phyloP scores from a whole-genome alignment of 2,888 invertebrate species.

The Alsophila aescularia region DNA sequence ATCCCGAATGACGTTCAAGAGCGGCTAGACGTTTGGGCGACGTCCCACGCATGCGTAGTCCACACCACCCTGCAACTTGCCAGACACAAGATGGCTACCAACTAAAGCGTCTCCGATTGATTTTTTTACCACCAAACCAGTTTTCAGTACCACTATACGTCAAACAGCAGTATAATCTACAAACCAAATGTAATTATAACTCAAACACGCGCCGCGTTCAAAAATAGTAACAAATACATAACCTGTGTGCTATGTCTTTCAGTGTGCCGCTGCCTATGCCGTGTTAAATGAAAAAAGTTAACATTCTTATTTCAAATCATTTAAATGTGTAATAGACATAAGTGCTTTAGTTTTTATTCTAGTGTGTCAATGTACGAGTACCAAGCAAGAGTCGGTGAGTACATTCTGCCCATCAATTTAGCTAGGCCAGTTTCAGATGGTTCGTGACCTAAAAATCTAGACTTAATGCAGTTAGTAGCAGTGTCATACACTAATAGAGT shows the following conservation, averaged over 20 bases:
- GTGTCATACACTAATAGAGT: slow-evolving; percentile 33
- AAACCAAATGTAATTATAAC: slow-evolving; percentile 26
- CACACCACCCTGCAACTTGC: slow-evolving; percentile 53
- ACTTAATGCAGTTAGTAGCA: slow-evolving; percentile 69
- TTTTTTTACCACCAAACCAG: slow-evolving; percentile 68
- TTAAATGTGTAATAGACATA: slow-evolving; percentile 48
- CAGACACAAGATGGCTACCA: slow-evolving; percentile 74
- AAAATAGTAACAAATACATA: slow-evolving; percentile 32
- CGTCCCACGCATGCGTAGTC: slow-evolving; percentile 63
- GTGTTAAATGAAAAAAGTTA: slow-evolving; percentile 41
- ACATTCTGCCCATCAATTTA: slow-evolving; percentile 37
- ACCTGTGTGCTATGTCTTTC: slow-evolving; percentile 28
- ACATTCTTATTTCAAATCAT: slow-evolving; percentile 36
- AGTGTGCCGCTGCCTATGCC: slow-evolving; percentile 25
- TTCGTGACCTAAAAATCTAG: slow-evolving; percentile 68
- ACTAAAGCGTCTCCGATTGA: slow-evolving; percentile 68
- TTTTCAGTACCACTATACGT: slow-evolving; percentile 44
- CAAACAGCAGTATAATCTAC: slow-evolving; percentile 35
- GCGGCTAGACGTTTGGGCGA: slow-evolving; percentile 54
- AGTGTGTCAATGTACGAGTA: slow-evolving; percentile 15
- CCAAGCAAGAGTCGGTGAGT: slow-evolving; percentile 44
- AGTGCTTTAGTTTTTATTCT: slow-evolving; percentile 37
- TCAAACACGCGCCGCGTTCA: slow-evolving; percentile 16
- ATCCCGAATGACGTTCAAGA: slow-evolving; percentile 12
- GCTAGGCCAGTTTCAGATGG: slow-evolving; percentile 46